Evolutionary conservation across 2,888 invertebrate species (phyloP).

Genomic region (Nomada ruficornis): DNA sequence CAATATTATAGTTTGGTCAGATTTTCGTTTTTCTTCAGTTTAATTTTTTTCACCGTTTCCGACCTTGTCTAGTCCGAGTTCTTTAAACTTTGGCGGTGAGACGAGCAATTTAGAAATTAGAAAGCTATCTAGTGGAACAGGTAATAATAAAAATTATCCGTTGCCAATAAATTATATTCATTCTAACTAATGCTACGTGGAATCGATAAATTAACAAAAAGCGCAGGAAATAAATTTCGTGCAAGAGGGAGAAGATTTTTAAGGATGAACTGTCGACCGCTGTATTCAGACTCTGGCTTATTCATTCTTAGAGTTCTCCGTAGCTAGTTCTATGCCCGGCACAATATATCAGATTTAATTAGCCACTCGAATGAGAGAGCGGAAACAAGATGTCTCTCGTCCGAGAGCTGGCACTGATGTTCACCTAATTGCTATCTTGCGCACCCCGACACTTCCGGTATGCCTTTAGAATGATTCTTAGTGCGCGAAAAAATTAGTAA

Average conservation of each 20-base stretch:
- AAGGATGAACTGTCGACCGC: slow-evolving; percentile 39
- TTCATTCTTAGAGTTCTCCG: slow-evolving; percentile 61
- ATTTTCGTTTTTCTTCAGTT: not conserved
- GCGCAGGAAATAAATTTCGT: not conserved
- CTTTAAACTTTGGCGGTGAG: no score
- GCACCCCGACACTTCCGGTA: not conserved
- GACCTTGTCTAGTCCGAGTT: no score
- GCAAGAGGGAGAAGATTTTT: slow-evolving; percentile 41
- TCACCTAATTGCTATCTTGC: slow-evolving; percentile 41
- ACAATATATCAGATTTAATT: slow-evolving; percentile 72
- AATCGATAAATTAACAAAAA: slow-evolving; percentile 44
- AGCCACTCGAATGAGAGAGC: slow-evolving; percentile 68
- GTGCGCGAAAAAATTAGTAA: not conserved
- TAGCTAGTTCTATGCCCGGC: slow-evolving; percentile 68
- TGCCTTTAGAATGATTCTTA: not conserved
- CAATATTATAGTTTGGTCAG: not conserved
- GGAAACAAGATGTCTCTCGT: slow-evolving; percentile 64
- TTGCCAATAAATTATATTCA: no score
- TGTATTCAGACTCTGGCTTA: slow-evolving; percentile 53
- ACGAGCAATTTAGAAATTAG: no score
- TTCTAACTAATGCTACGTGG: not conserved
- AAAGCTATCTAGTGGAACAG: no score
- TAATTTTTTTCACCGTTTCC: no score
- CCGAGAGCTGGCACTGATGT: slow-evolving; percentile 53
- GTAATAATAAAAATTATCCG: no score